Base-by-base conservation (phyloP, 2,113 vertebrate species). In the Podocnemis expansa region DNA sequence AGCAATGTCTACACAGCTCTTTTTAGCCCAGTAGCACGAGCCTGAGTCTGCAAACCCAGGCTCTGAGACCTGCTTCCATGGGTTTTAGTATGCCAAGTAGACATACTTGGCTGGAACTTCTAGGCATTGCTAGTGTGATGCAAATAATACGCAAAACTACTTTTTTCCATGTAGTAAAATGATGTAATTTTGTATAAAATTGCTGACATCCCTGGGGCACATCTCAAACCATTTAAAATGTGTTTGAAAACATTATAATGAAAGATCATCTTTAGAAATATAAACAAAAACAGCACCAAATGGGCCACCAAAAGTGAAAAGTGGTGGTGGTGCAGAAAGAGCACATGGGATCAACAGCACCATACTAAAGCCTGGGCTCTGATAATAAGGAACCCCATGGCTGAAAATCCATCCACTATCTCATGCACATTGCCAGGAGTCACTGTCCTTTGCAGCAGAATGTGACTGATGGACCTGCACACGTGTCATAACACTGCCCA, bases 191-290 rank as follows among this genome's bases (percentile, higher is more conserved):
- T 80, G 88, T 24, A 92, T 67, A 54, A n/a, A 93, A 78, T 56
- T 1, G 3, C 34, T 85, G 51, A 87, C 5, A 25, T 93, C 14
- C 58, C 45, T n/a, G 3, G 34, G 12, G 70, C 24, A 13, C 38
- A 41, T 43, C 55, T 88, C 14, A 11, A 95, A 79, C 25, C 25
- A 78, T n/a, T 94, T 60, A 43, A 67, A 41, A 88, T 94, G 75
- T 87, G n/a, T n/a, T n/a, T n/a, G n/a, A n/a, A n/a, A n/a, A n/a
- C 60, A 90, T 0, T 38, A 0, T 67, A 91, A 91, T n/a, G 27
- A n/a, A 73, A 5, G 85, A 22, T 8, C 14, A 80, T 54, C 45
- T 93, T 90, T 80, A 88, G 60, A 87, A 93, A 78, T 4, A 85
- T 91, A 73, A 76, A 81, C 47, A 56, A 45, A 10, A 29, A 56